Base-by-base conservation (phyloP, 1,140 invertebrate genomes). In the Meloidogyne chitwoodi region DNA sequence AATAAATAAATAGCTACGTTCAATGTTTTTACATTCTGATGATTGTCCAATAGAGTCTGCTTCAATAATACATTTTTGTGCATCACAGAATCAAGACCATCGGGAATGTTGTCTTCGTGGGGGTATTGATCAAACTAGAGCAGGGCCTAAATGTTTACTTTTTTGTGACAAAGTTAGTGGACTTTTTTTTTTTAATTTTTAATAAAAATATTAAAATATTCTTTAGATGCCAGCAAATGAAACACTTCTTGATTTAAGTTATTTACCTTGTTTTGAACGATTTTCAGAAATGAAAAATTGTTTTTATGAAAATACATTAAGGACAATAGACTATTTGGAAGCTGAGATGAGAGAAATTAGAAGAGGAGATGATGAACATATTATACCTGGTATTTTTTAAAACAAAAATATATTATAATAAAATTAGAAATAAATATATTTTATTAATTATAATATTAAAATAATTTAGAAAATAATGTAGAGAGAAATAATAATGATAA, bases 11-110 rank as follows among this genome's bases (percentile, higher is more conserved):
- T 62, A 85, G 84, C 71, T 85, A n/a, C 81, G 72, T 34, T 66
- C 68, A 26, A 87, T 86, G 84, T 86, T 86, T 73, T 83, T 86
- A 70, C 84, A 83, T 44, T 76, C 80, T 31, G 85, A 86, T 65
- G 74, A 77, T 27, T 86, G 84, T 44, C 84, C 84, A 1, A 56
- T 86, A 4, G 83, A 83, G 26, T 84, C 84, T 16, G 85, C 85
- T 75, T 65, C 71, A 62, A 81, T 84, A 44, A 83, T 86, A 41
- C 84, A 86, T 70, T 85, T 85, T 68, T 85, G 84, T 78, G 85
- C 84, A 11, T 83, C 83, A 56, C 83, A 87, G 65, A 83, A 68
- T 29, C 29, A 62, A 48, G 80, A 81, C 22, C 80, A 82, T 48
- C 26, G 77, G 3, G 26, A 77, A 38, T 81, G 80, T 34, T 81